Percentiles rank a stretch among this genome's conserved stretches.
Conservation (phyloP, 2,113 vertebrate species). For the Varanus salvator region DNA sequence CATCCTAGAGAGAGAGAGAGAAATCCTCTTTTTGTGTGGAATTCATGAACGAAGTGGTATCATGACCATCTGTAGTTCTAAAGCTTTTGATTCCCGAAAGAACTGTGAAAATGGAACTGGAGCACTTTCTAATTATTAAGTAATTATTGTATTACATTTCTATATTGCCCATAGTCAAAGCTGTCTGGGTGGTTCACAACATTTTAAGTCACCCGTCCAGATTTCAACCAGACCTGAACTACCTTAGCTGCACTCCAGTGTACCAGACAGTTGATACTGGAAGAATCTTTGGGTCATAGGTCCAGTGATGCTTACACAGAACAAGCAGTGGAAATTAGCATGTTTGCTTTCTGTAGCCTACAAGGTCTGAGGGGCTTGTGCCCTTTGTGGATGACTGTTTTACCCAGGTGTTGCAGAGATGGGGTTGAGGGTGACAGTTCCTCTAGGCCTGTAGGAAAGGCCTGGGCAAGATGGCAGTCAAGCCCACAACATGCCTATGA, state of each 20-base stretch:
- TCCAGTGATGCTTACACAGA: neutral
- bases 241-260: neutral
- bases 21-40: neutral
- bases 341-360: neutral
- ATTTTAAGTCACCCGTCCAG: no score
- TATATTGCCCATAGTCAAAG: no score
- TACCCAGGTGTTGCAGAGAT: neutral
- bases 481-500: no score
- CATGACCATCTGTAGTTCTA: neutral
- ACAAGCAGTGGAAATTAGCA: neutral
- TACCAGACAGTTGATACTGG: neutral
- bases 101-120: neutral
- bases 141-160: no score
- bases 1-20: neutral
- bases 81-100: neutral
- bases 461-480: neutral
- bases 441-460: neutral
- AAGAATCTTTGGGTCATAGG: neutral
- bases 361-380: neutral
- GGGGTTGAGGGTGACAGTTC: neutral
- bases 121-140: neutral
- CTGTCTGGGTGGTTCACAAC: no score
- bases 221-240: no score
- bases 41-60: neutral
- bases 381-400: neutral